These are phyloP conservation scores for Acrobasis repandana DNA, from an alignment of 2,888 invertebrate species.

Conservation along the genomic window DNA sequence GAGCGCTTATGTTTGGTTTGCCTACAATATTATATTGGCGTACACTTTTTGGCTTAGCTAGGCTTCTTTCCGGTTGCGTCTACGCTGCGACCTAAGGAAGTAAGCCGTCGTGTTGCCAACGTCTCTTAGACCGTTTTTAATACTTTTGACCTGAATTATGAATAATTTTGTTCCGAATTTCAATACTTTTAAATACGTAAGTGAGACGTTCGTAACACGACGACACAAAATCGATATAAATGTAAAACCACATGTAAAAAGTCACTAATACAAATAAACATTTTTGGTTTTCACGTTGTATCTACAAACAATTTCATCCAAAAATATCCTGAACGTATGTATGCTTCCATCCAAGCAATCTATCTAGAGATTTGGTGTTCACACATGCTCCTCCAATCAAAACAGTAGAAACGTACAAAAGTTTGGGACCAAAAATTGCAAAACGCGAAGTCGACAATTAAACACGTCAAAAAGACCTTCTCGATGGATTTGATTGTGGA, in stretches of 20 bases:
- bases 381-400: neutral
- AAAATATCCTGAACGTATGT: constrained; percentile 50
- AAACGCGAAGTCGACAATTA: constrained; percentile 27
- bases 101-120: constrained; percentile 3
- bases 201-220: constrained; percentile 1
- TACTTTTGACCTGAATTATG: neutral
- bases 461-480: constrained; percentile 15
- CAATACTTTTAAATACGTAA: neutral
- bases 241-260: constrained; percentile 38
- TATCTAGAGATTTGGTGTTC: neutral
- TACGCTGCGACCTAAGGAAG: constrained; percentile 9
- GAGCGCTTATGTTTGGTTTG: constrained; percentile 47
- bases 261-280: constrained; percentile 59
- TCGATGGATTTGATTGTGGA: constrained; percentile 9
- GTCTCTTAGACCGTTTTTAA: neutral
- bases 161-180: neutral
- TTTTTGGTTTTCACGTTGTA: constrained; percentile 74
- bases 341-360: constrained; percentile 5
- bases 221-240: constrained; percentile 21
- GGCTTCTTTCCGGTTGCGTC: constrained; percentile 40
- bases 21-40: constrained; percentile 58
- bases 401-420: constrained; percentile 51
- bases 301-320: constrained; percentile 64
- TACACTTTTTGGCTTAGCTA: constrained; percentile 76
- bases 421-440: constrained; percentile 44